Percentiles rank a stretch among this genome's conserved stretches.
Evolutionary conservation across 2,113 vertebrate genomes (phyloP).

Genomic region (Ptilorrhoa leucosticta): DNA sequence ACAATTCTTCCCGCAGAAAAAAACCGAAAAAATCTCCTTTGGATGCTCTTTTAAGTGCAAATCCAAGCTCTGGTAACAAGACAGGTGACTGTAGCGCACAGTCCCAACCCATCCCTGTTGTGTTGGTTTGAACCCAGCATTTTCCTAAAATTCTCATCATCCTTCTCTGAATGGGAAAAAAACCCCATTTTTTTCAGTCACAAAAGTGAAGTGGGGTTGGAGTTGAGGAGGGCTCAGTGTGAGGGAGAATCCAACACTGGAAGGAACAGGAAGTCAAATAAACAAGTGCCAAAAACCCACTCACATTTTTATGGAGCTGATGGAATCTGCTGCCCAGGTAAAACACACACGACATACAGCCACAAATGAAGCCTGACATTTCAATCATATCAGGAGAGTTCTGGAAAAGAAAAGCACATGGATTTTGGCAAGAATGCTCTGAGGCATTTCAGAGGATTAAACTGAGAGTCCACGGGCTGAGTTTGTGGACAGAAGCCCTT

Average conservation of each 20-base stretch:
- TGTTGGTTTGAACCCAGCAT: too few species aligned
- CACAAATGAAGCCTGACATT: conserved; percentile 75
- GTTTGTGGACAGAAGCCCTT: background rate
- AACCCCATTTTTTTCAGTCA: fast-evolving
- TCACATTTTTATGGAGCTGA: conserved; percentile 76
- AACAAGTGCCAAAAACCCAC: background rate
- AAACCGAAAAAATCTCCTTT: background rate
- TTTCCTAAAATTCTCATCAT: background rate
- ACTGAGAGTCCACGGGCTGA: background rate
- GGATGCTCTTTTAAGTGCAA: background rate
- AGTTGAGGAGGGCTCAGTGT: background rate
- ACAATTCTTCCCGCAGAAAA: background rate
- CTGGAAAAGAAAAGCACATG: conserved; percentile 31
- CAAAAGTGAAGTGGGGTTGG: background rate
- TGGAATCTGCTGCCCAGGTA: conserved; percentile 75
- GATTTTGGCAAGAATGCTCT: background rate
- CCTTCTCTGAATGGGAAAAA: background rate
- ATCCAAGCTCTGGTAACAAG: background rate
- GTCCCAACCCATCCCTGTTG: background rate
- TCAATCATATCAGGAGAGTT: conserved; percentile 49
- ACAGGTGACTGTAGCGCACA: background rate
- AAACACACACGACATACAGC: conserved; percentile 69
- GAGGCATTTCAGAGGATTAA: background rate
- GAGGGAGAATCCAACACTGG: background rate
- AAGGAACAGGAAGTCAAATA: background rate